phyloP scores from a whole-genome alignment of 2,113 vertebrate species.

The Sturnus vulgaris region DNA sequence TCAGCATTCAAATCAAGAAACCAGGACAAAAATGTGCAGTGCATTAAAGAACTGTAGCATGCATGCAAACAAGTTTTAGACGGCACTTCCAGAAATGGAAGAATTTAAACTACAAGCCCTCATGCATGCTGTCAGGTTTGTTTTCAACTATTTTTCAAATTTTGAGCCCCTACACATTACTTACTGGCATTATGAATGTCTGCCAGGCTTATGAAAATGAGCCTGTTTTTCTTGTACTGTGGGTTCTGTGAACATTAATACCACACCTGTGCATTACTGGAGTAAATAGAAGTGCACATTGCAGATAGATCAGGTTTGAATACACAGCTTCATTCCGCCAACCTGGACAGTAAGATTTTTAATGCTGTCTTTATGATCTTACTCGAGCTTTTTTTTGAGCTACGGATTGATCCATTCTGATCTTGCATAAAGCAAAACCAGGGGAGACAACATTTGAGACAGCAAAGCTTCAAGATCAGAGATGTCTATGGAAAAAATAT shows the following conservation, averaged over 20 bases:
- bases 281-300: not conserved
- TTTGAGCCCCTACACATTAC: not conserved
- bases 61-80: conserved; percentile 16
- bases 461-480: not conserved
- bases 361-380: not conserved
- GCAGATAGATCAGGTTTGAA: not conserved
- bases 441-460: not conserved
- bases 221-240: not conserved
- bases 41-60: not conserved
- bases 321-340: not conserved
- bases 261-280: not conserved
- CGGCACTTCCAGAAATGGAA: not conserved
- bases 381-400: not conserved
- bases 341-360: not conserved
- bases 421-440: not conserved
- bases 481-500: not conserved
- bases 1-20: not conserved
- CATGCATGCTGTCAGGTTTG: not conserved
- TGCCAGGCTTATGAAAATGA: conserved; percentile 5
- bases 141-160: not conserved
- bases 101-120: not conserved
- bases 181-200: not conserved
- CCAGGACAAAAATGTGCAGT: accelerated
- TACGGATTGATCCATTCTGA: not conserved
- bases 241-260: not conserved